These are phyloP conservation scores for Nephotettix cincticeps DNA, from an alignment of 1,140 invertebrate species.

Conservation along the genomic window DNA sequence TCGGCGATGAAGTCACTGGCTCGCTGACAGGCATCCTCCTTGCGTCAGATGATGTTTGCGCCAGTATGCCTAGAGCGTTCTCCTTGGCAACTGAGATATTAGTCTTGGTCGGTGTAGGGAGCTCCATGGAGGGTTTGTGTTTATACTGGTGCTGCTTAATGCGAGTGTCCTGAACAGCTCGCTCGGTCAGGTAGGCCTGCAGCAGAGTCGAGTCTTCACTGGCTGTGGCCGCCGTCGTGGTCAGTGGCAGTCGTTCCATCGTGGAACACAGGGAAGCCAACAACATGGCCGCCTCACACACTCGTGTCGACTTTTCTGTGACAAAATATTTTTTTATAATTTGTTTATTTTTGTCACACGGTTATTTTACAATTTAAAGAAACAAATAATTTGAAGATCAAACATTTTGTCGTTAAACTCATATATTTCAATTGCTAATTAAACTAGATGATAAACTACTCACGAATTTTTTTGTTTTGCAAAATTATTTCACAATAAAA, in stretches of 20 bases:
- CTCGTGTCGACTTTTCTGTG: conserved; percentile 58
- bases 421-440: too few relatives aligned
- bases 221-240: conserved; percentile 53
- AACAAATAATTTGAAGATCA: too few relatives aligned
- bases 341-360: too few relatives aligned
- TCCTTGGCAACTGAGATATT: conserved; percentile 25
- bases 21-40: neutral
- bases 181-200: conserved; percentile 72
- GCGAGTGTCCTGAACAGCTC: conserved; percentile 68
- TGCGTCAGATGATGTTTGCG: conserved; percentile 24
- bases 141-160: conserved; percentile 62
- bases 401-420: too few relatives aligned
- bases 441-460: too few relatives aligned
- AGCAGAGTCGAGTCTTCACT: conserved; percentile 58
- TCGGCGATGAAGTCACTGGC: conserved; percentile 27
- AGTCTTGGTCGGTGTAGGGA: neutral
- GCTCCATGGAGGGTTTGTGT: neutral
- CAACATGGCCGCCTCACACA: conserved; percentile 58
- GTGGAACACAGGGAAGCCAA: conserved; percentile 63
- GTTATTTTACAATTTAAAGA: too few relatives aligned
- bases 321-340: too few relatives aligned
- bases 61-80: conserved; percentile 33
- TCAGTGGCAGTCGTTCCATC: conserved; percentile 58
- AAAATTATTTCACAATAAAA: too few relatives aligned
- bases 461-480: too few relatives aligned